These are phyloP conservation scores for Drosophila sulfurigaster DNA, from an alignment of 1,140 invertebrate genomes.

Conservation along the genomic window DNA sequence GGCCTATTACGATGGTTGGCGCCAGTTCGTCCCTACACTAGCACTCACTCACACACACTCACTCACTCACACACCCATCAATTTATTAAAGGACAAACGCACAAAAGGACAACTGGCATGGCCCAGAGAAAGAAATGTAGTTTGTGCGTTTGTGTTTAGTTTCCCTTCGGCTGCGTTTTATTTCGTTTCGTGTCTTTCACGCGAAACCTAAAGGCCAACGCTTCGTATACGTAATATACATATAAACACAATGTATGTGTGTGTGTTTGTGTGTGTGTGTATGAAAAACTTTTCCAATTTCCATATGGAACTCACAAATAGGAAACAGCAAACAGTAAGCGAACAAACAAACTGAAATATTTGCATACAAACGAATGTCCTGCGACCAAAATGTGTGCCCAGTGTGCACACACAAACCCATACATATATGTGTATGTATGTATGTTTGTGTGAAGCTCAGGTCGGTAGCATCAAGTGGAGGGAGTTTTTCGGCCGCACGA, in stretches of 20 bases:
- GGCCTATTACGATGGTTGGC: conserved; percentile 72
- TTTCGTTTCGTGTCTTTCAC: conserved; percentile 50
- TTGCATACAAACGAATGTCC: conserved; percentile 73
- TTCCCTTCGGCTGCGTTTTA: conserved; percentile 42
- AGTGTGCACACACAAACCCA: conserved; percentile 1
- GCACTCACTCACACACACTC: conserved; percentile 50
- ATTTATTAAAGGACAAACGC: conserved; percentile 60
- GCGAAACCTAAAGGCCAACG: conserved; percentile 67
- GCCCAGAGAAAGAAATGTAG: conserved; percentile 6
- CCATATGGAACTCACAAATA: conserved; percentile 70
- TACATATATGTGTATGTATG: neutral
- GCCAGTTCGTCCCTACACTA: conserved; percentile 58
- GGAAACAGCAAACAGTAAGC: conserved; percentile 62
- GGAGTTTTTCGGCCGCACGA: conserved; percentile 19
- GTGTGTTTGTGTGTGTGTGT: conserved; percentile 1
- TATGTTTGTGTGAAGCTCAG: neutral
- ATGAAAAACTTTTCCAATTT: conserved; percentile 76
- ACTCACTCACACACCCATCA: conserved; percentile 32
- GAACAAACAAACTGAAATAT: conserved; percentile 67
- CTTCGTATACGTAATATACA: conserved; percentile 36
- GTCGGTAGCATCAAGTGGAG: conserved; percentile 5
- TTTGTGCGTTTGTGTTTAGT: conserved; percentile 40
- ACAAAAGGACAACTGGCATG: conserved; percentile 63
- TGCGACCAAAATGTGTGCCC: conserved; percentile 41
- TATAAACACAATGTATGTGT: neutral